Conservation (phyloP, 2,888 invertebrate genomes). For the Synanthedon vespiformis region DNA sequence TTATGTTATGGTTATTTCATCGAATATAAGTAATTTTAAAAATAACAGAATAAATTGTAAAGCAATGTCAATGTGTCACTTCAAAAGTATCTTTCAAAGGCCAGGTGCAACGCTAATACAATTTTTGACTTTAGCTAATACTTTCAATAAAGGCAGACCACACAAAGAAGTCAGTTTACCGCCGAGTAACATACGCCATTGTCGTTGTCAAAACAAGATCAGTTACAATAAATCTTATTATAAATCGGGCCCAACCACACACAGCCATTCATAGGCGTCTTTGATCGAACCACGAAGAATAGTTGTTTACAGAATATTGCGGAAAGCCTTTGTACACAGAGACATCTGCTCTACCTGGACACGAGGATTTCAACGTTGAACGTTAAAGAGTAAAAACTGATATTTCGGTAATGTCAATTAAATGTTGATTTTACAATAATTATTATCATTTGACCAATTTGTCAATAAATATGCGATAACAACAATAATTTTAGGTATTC, state of each 20-base stretch:
- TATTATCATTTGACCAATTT: no score
- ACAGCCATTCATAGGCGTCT: slow-evolving; percentile 44
- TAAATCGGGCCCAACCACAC: slow-evolving; percentile 43
- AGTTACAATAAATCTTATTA: slow-evolving; percentile 71
- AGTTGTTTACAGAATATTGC: slow-evolving; percentile 41
- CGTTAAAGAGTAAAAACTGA: background rate
- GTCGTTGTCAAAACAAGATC: slow-evolving; percentile 69
- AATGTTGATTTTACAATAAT: background rate
- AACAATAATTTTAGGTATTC: no score
- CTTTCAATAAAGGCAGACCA: slow-evolving; percentile 45
- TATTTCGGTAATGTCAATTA: background rate
- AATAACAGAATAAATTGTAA: no score
- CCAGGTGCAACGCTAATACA: slow-evolving; percentile 46
- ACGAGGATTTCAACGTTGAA: background rate
- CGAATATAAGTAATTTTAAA: no score
- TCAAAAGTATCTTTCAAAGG: slow-evolving; percentile 5
- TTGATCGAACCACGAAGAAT: slow-evolving; percentile 47
- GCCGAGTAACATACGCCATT: slow-evolving; percentile 46
- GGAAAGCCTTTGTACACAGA: slow-evolving; percentile 38
- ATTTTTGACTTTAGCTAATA: slow-evolving; percentile 44
- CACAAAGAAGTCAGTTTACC: slow-evolving; percentile 56
- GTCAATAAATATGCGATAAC: no score
- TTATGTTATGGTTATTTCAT: no score
- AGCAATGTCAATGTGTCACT: no score
- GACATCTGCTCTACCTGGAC: slow-evolving; percentile 49